Conservation (phyloP, 2,113 vertebrate species). For the Sus scrofa region T2T-Sscrofa CM000819.6:83783501-83784000, state of each 20-base stretch:
- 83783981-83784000: neutral
- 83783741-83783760: neutral
- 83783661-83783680: neutral
- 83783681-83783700: neutral
- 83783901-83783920: neutral
- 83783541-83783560: neutral
- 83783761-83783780: neutral
- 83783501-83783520: neutral
- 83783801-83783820: neutral
- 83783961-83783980: neutral
- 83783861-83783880: neutral
- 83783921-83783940: neutral
- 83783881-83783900: neutral
- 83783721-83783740: neutral
- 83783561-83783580: neutral
- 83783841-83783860: neutral
- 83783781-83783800: neutral
- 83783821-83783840: neutral
- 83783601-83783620: neutral
- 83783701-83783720: neutral
- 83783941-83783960: neutral
- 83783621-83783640: neutral
- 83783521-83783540: neutral
- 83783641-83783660: neutral
- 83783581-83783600: neutral